phyloP scores from a whole-genome alignment of 2,113 vertebrate genomes.

The Danio rerio region DNA sequence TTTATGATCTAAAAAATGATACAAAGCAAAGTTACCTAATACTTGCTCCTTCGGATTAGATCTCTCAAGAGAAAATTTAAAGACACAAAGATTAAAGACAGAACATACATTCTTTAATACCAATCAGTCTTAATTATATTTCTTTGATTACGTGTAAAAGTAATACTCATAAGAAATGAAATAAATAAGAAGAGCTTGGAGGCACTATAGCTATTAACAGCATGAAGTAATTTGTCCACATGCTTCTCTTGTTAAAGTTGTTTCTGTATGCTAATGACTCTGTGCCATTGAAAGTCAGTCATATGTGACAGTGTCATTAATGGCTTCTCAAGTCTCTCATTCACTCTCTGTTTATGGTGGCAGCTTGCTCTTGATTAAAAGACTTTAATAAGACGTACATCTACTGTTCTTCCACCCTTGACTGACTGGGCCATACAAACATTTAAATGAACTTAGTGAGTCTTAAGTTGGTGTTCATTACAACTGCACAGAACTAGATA shows the following conservation, averaged over 20 bases:
- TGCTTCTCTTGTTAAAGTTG: conserved; percentile 30
- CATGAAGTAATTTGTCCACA: conserved; percentile 49
- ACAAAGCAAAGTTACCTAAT: too few species aligned
- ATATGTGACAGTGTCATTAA: conserved; percentile 70
- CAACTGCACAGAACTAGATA: neutral
- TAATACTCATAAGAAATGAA: conserved; percentile 8
- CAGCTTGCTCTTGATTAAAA: conserved; percentile 45
- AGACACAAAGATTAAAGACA: neutral
- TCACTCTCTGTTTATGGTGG: neutral
- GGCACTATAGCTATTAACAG: conserved; percentile 36
- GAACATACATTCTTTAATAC: neutral
- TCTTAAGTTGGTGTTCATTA: neutral
- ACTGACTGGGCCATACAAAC: conserved; percentile 17
- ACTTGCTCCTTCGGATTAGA: too few species aligned
- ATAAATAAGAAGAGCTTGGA: conserved; percentile 1
- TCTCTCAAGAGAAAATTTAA: neutral
- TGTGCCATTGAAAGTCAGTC: conserved; percentile 67
- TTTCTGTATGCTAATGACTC: conserved; percentile 53
- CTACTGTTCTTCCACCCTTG: conserved; percentile 19
- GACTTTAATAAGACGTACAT: conserved; percentile 19
- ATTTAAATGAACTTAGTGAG: conserved; percentile 20
- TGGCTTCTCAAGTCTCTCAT: conserved; percentile 51
- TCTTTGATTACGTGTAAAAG: neutral
- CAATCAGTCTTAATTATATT: neutral
- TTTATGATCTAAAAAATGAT: too few species aligned